Percentiles rank a stretch among this genome's conserved stretches.
Conservation (phyloP, 2,113 vertebrate species). For the Oreochromis niloticus region DNA sequence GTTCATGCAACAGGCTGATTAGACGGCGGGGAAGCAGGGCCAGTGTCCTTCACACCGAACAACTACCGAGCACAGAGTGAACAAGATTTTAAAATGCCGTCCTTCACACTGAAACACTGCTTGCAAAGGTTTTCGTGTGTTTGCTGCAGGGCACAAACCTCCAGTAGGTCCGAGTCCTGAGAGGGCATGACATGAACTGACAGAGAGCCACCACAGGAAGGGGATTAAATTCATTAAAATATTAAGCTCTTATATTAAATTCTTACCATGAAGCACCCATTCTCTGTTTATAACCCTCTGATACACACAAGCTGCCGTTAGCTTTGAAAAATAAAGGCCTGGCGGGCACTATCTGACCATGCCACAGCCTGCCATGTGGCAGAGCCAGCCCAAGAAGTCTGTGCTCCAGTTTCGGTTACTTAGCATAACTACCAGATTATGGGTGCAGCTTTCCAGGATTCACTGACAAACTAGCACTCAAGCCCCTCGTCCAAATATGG, state of each 20-base stretch:
- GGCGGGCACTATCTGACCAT: neutral
- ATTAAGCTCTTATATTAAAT: neutral
- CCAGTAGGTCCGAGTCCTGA: neutral
- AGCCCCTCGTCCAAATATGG: neutral
- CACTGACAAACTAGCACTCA: neutral
- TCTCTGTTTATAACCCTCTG: neutral
- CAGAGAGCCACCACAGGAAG: neutral
- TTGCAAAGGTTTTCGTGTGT: neutral
- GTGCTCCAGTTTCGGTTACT: neutral
- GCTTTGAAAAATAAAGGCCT: neutral
- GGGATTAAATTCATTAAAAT: neutral
- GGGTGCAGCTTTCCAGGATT: neutral
- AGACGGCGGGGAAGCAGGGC: neutral
- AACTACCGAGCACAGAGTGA: neutral
- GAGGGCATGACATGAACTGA: no score
- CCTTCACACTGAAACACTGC: neutral
- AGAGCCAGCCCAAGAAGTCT: neutral
- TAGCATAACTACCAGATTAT: neutral
- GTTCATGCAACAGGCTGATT: neutral
- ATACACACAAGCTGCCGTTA: neutral
- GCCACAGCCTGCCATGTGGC: neutral
- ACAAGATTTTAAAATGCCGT: neutral
- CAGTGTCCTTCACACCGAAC: neutral
- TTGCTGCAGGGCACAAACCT: neutral
- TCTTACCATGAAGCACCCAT: neutral